Evolutionary conservation across 2,113 vertebrate species (phyloP).

Genomic region (Haliaeetus leucogaster): DNA sequence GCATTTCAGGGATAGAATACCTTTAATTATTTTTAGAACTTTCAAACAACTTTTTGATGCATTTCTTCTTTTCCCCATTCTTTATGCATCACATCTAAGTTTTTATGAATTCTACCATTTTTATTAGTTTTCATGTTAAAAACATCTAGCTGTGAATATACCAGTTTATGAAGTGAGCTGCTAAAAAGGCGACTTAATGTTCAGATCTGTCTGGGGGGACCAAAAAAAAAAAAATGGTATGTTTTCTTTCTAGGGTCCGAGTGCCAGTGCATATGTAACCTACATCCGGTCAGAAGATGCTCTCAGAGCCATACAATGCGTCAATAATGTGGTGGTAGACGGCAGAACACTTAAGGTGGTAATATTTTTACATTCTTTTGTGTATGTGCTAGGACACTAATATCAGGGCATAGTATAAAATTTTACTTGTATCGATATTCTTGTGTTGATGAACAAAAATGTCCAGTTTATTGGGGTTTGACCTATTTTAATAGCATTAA

Average conservation of each 20-base stretch:
- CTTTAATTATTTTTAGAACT: background rate
- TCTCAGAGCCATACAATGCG: slow-evolving; percentile 97
- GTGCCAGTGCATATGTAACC: slow-evolving; percentile 97
- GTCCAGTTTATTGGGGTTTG: background rate
- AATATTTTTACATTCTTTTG: background rate
- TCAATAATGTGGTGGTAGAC: slow-evolving; percentile 98
- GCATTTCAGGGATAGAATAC: background rate
- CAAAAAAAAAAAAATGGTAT: background rate
- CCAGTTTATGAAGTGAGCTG: background rate
- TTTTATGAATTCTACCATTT: background rate
- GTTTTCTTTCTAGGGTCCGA: slow-evolving; percentile 86
- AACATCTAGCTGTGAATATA: background rate
- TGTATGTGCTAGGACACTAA: background rate
- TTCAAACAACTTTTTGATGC: background rate
- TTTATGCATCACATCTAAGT: background rate
- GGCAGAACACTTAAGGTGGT: slow-evolving; percentile 97
- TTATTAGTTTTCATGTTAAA: background rate
- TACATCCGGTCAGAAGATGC: slow-evolving; percentile 98
- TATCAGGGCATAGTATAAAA: background rate
- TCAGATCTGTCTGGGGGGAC: background rate
- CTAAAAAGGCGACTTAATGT: background rate
- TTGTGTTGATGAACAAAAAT: background rate
- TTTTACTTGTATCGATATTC: background rate
- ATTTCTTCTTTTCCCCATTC: background rate
- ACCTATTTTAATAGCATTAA: background rate